These are phyloP conservation scores for Tapirus indicus DNA, from an alignment of 2,797 vertebrate genomes.

Conservation along the genomic window DNA sequence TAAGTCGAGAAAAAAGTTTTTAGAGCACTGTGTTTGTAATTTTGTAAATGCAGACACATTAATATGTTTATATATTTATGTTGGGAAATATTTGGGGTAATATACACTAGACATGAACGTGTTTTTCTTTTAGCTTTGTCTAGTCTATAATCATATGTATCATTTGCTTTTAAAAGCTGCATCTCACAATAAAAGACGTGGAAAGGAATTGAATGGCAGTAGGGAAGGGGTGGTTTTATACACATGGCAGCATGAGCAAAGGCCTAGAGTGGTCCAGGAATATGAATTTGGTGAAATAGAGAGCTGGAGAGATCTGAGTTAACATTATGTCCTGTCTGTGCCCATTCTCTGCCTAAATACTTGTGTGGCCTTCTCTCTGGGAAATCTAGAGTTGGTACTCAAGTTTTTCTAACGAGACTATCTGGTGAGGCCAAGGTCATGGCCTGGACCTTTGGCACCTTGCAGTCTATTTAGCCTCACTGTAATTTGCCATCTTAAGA, in stretches of 20 bases:
- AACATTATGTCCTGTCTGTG: background rate
- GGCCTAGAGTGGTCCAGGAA: background rate
- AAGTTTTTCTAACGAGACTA: background rate
- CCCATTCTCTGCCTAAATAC: background rate
- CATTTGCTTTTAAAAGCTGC: constrained; percentile 38
- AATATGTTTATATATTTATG: constrained; percentile 15
- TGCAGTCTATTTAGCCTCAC: background rate
- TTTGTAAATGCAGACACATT: background rate
- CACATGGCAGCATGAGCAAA: background rate
- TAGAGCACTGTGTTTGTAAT: background rate
- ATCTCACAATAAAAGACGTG: background rate
- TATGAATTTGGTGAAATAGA: background rate
- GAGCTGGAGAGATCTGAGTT: background rate
- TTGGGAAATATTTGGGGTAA: background rate
- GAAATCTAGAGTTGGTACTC: background rate
- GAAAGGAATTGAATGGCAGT: background rate
- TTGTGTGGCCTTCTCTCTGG: background rate
- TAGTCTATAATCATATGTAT: background rate
- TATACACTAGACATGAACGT: background rate
- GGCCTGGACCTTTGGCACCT: background rate
- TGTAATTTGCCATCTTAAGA: background rate
- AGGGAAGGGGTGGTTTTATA: background rate
- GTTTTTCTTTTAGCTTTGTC: constrained; percentile 24
- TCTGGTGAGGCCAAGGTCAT: background rate
- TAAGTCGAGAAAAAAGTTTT: background rate